These are phyloP conservation scores for Buathra laborator DNA, from an alignment of 2,888 invertebrate genomes.

Conservation along the genomic window DNA sequence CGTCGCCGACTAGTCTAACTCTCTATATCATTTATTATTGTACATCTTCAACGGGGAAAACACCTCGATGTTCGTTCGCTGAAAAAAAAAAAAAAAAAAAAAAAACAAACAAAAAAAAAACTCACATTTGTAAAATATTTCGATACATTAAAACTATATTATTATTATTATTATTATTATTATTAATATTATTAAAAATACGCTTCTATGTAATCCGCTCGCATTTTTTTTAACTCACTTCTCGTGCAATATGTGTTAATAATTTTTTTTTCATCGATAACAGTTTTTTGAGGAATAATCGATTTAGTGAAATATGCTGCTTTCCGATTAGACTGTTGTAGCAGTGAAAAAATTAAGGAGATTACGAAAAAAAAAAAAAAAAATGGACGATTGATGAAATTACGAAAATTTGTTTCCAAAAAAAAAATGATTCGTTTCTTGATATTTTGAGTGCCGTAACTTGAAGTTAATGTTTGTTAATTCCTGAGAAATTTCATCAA, in stretches of 20 bases:
- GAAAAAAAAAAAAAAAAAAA: conserved; percentile 37
- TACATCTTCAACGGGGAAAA: conserved; percentile 32
- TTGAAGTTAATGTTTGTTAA: too few species aligned
- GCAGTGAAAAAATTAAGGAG: not conserved
- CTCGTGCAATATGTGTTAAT: conserved; percentile 29
- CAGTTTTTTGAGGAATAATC: not conserved
- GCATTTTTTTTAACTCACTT: conserved; percentile 33
- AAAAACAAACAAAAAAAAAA: conserved; percentile 38
- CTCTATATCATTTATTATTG: conserved; percentile 49
- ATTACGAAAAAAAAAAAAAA: not conserved
- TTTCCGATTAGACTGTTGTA: not conserved
- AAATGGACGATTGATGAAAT: not conserved
- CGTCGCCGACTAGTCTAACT: conserved; percentile 59
- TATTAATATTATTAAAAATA: conserved; percentile 41
- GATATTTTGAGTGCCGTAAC: too few species aligned
- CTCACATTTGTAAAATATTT: conserved; percentile 59
- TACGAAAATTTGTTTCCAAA: not conserved
- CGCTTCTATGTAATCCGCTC: conserved; percentile 53
- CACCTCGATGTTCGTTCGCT: conserved; percentile 38
- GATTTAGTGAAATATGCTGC: not conserved
- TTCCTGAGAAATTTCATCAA: too few species aligned
- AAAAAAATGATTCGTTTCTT: too few species aligned
- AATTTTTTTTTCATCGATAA: not conserved
- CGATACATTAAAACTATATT: conserved; percentile 46
- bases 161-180: conserved; percentile 51